Conservation (phyloP, 2,113 vertebrate genomes). For the Centrocercus urophasianus region DNA sequence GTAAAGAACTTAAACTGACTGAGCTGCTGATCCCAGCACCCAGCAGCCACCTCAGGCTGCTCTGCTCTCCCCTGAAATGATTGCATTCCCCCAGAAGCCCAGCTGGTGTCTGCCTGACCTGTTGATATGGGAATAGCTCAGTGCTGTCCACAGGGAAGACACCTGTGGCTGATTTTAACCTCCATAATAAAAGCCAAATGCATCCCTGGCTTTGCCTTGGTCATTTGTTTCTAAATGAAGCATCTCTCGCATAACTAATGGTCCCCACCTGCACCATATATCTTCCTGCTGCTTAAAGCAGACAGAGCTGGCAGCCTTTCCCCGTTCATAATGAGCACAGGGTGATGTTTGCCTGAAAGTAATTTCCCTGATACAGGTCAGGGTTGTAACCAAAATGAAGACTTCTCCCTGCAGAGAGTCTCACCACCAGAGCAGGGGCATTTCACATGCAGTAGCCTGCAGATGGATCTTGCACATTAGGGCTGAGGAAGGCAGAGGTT, state of each 20-base stretch:
- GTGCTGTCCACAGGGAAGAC: neutral
- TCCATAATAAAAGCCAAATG: neutral
- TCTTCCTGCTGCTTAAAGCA: neutral
- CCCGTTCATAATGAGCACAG: neutral
- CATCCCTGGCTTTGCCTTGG: neutral
- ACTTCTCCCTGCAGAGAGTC: neutral
- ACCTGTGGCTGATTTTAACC: neutral
- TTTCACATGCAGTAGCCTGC: neutral
- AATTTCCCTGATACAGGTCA: neutral
- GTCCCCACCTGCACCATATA: neutral
- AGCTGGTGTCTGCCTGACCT: neutral
- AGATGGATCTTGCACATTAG: neutral
- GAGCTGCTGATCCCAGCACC: neutral
- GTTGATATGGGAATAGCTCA: neutral
- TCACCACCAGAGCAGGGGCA: neutral
- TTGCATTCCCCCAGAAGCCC: neutral
- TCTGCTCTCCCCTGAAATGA: neutral
- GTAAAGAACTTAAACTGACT: neutral
- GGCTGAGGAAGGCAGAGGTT: neutral
- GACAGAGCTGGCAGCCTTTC: neutral
- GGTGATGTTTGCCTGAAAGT: neutral
- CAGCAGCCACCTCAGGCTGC: neutral
- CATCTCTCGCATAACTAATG: neutral
- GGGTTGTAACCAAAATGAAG: neutral
- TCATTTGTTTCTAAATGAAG: neutral